Evolutionary conservation across 2,888 invertebrate genomes (phyloP).

Genomic region (Petrolisthes cinctipes): DNA sequence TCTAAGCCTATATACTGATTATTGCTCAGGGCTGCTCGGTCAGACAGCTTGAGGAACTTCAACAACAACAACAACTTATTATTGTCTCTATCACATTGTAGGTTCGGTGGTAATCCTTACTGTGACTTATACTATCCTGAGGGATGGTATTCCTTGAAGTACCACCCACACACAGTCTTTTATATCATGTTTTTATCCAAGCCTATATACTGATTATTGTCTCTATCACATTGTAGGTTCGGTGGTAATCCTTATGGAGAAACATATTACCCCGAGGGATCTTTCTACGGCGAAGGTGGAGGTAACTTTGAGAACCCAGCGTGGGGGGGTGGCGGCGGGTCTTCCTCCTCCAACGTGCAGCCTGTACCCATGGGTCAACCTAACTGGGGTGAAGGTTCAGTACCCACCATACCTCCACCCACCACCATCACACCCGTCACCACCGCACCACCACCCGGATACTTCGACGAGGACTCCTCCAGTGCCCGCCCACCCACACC

Average conservation of each 20-base stretch:
- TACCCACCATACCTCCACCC: not conserved
- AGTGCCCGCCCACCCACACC: conserved; percentile 38
- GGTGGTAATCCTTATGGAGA: conserved; percentile 59
- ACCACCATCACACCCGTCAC: conserved; percentile 47
- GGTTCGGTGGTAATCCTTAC: no score
- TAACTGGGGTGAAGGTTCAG: conserved; percentile 40
- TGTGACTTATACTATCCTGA: no score
- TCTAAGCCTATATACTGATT: no score
- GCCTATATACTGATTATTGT: not conserved
- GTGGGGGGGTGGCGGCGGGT: not conserved
- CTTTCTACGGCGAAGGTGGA: conserved; percentile 20
- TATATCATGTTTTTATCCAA: no score
- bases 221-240: conserved; percentile 25
- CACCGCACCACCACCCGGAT: conserved; percentile 25
- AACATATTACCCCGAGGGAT: conserved; percentile 36
- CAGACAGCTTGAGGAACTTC: no score
- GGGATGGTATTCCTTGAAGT: no score
- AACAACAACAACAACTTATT: no score
- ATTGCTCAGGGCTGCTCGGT: no score
- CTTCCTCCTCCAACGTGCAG: not conserved
- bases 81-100: no score
- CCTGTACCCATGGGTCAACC: conserved; percentile 27
- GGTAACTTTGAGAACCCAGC: conserved; percentile 19
- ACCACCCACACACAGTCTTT: no score
- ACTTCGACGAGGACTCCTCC: conserved; percentile 51